Evolutionary conservation across 2,797 vertebrate genomes (phyloP), one percentile per base, ranked within the genome.

Genomic region (Eulemur coronatus): DNA sequence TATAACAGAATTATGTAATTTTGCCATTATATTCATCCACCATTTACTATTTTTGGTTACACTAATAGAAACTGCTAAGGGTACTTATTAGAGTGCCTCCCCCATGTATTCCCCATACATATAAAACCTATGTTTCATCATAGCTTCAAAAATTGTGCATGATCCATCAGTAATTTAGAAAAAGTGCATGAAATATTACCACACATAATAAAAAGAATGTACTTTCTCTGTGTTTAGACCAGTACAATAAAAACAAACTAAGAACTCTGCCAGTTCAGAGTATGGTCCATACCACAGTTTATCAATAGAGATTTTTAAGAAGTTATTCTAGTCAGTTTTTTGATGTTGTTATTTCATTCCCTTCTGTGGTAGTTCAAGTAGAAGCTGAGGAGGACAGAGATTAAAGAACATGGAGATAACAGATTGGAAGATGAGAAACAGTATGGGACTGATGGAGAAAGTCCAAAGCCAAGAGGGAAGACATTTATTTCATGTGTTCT

Each of bases 161-260:
- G 85, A 95, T 75, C 57, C 35, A 85, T 26, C 87, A 65, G 28
- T 73, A 90, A 76, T 72, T 61, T 61, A 95, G n/a, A 93, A 76
- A 17, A 95, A 84, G 70, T 17, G 14, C 57, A 91, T 67, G 55
- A 91, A 84, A 86, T 86, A 38, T 52, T 73, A 81, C 13, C 43
- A 81, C 3, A 82, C 13, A 89, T 82, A 94, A 92, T 35, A 85
- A n/a, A 70, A 92, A 26, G 11, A 84, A 55, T 55, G 35, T 28
- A 78, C 30, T 80, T 95, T 91, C 69, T 92, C 52, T 84, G 20
- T 48, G 63, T 72, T 55, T 89, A 50, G 52, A 93, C 14, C 33
- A 78, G 59, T 46, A 86, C 4, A 88, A 84, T 22, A 52, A 73
- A 92, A 84, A 84, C 7, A 76, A 84, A 88, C 4, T 30, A 85